Evolutionary conservation across 2,888 invertebrate genomes (phyloP), one percentile per base, ranked within the genome.

Genomic region (Calliphora vomitoria): DNA sequence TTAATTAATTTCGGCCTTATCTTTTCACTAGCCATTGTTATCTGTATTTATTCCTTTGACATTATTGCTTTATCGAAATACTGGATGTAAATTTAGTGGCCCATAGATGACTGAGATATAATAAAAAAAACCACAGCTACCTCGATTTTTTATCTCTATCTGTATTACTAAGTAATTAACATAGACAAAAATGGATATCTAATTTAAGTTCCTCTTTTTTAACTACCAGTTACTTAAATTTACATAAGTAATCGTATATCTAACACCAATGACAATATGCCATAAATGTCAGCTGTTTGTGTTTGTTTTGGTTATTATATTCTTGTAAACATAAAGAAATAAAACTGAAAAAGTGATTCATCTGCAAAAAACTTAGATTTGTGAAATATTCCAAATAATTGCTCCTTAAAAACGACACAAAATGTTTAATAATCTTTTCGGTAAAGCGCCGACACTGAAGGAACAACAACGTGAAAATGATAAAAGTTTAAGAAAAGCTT

Each of bases 381-480:
- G 25, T 13, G 47, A 50, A 62, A 8, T 60, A 41, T 60, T 75
- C 1, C 4, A 44, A 13, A 3, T 50, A 50, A 44, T 31, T 18
- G 18, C 13, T 31, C 6, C 44, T 41, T 25, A 44, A 44, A 44
- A 44, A 1, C 1, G 3, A 35, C 10, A 44, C 1, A 87, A 78
- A 78, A 92, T 93, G 93, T 93, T 93, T 71, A 93, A 92, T 76
- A 94, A 95, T 92, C 94, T 95, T 90, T 96, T 96, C 91, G 95
- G 94, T 15, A 96, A 95, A 90, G 94, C 95, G 87, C 95, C 96
- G 4, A 95, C 95, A 11, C 95, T 96, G 0, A 95, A 96, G 94
- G 98, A 98, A 93, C 96, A 97, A 94, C 96, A 98, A 93, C 95
- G 97, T 72, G 95, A 96, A 92, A 97, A 97, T 95, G 98, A 98